These are phyloP conservation scores for Dugesia japonica DNA, from an alignment of 2,888 invertebrate species.

Conservation along the genomic window DNA sequence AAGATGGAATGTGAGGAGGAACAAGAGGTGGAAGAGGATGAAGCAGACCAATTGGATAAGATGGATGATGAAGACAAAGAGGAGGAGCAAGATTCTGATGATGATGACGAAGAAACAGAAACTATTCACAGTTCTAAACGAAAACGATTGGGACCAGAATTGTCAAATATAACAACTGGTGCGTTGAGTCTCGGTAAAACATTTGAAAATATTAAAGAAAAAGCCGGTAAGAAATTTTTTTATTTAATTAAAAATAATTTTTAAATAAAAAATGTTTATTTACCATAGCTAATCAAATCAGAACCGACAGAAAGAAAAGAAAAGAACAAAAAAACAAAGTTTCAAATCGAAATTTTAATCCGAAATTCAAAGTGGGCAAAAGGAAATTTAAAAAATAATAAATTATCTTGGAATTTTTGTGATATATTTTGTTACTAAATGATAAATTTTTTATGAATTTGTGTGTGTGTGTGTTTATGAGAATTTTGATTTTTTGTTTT, in stretches of 20 bases:
- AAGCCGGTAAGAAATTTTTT: not conserved
- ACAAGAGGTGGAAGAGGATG: not conserved
- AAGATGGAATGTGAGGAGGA: too few species aligned
- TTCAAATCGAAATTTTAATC: not conserved
- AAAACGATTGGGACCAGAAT: not conserved
- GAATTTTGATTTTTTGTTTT: too few species aligned
- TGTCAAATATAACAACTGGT: not conserved
- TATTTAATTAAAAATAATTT: not conserved
- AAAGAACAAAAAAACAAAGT: not conserved
- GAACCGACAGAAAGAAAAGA: not conserved
- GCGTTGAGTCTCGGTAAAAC: not conserved
- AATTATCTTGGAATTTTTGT: too few species aligned
- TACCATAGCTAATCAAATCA: not conserved
- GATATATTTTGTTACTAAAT: too few species aligned
- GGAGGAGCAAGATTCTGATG: not conserved
- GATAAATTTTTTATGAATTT: too few species aligned
- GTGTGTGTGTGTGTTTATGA: too few species aligned
- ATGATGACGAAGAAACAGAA: not conserved
- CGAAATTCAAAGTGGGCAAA: not conserved
- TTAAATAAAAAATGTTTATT: not conserved
- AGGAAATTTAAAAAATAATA: not conserved
- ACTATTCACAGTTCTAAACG: conserved; percentile 16
- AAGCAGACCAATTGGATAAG: not conserved
- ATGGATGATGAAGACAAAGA: not conserved
- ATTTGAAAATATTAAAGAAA: conserved; percentile 6